Conservation (phyloP, 2,797 vertebrate species). For the Hafferia zeledoni region DNA sequence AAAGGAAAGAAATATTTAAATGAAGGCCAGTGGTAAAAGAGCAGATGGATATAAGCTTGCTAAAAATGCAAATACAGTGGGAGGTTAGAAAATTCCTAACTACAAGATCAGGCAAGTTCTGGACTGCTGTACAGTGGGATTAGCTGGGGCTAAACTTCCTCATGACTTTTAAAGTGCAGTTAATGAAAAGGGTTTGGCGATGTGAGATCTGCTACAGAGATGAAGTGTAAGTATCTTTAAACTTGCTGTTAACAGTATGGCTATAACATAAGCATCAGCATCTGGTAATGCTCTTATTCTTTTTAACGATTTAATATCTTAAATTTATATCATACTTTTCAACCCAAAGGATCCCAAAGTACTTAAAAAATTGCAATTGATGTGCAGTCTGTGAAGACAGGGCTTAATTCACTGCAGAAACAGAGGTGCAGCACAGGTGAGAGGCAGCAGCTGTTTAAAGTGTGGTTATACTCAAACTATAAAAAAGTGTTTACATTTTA, state of each 20-base stretch:
- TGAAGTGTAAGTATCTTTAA: background rate
- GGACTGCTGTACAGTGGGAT: background rate
- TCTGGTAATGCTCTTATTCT: conserved; percentile 27
- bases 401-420: conserved; percentile 36
- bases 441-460: conserved; percentile 39
- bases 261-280: conserved; percentile 1
- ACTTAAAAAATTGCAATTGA: background rate
- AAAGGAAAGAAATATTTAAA: background rate
- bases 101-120: background rate
- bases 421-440: conserved; percentile 37
- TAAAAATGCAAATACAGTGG: background rate
- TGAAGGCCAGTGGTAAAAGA: background rate
- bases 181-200: background rate
- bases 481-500: conserved; percentile 50
- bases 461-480: conserved; percentile 31
- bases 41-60: background rate
- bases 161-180: background rate
- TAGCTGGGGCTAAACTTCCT: background rate
- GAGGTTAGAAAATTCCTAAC: background rate
- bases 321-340: conserved; percentile 19
- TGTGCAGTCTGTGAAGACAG: background rate
- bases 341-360: background rate
- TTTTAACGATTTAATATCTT: conserved; percentile 12
- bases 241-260: background rate
- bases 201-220: background rate